Evolutionary conservation across 2,888 invertebrate species (phyloP), one percentile per base, ranked within the genome.

Genomic region (Sphecodes monilicornis): DNA sequence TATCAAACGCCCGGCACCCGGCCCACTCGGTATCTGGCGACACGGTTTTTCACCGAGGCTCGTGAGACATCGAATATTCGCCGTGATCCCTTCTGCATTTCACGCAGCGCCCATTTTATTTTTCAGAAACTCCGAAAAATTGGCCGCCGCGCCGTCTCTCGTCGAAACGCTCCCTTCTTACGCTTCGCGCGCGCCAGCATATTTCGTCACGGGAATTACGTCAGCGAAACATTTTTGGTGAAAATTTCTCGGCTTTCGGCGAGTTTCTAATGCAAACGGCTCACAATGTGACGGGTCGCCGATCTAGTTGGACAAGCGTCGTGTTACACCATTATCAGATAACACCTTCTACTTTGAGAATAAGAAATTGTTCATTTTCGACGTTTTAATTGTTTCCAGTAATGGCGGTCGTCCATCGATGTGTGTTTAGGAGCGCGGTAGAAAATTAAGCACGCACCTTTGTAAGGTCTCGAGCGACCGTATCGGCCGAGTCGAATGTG

Each of bases 11-110:
- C 2, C 46, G 66, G 16, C 32, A 36, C 46, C 8, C 8, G 5
- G 18, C 32, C 50, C 18, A 1, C 41, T 57, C 5, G 60, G 36
- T 70, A 50, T 74, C 80, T 41, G 76, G 64, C 73, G 64, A 79
- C 77, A 60, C 66, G 76, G 5, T 72, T 84, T 74, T 72, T 68
- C 68, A 57, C 1, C 39, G 26, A 13, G 13, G 2, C 6, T 39
- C 29, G 18, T 32, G 74, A 78, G 64, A 57, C 78, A 46, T 82
- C 82, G 74, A 57, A 71, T 75, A 78, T 78, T 77, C 70, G 64
- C 16, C 29, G 69, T 4, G n/a, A 74, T 71, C 68, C 29, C 32
- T 29, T n/a, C 43, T 2, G 57, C n/a, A 46, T 43, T 32, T 43
- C 11, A 11, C 2, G 5, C 32, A 4, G 22, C 36, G 36, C 18